Percentiles rank a stretch among this genome's conserved stretches.
Evolutionary conservation across 2,113 vertebrate species (phyloP).

Genomic region (Microtus pennsylvanicus): DNA sequence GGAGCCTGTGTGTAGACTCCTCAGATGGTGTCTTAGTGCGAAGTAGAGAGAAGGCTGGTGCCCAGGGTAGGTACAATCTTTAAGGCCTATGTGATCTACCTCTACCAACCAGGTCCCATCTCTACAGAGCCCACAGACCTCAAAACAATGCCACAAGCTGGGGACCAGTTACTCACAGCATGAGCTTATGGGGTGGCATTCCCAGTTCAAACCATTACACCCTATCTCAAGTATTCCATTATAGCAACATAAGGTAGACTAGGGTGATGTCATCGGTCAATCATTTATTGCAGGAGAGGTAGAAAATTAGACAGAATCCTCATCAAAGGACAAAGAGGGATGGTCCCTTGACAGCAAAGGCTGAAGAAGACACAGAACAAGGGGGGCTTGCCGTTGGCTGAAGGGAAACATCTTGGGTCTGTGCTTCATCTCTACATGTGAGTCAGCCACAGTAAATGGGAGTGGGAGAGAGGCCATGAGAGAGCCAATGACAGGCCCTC

Average conservation of each 20-base stretch:
- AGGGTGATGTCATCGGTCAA: background rate
- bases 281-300: conserved; percentile 71
- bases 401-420: background rate
- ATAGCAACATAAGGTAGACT: background rate
- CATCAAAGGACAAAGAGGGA: conserved; percentile 8
- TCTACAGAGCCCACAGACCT: background rate
- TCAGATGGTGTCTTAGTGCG: background rate
- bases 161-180: background rate
- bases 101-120: background rate
- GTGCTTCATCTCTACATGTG: background rate
- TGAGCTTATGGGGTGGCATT: background rate
- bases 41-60: background rate
- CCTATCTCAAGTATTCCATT: background rate
- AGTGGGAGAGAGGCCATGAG: background rate
- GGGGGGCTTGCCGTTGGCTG: background rate
- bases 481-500: background rate
- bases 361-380: background rate
- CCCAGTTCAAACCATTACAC: background rate
- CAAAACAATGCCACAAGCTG: background rate
- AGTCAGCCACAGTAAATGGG: background rate
- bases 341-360: background rate
- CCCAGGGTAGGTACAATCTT: background rate
- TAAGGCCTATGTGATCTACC: background rate
- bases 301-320: conserved; percentile 1
- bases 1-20: background rate